phyloP scores from a whole-genome alignment of 2,797 vertebrate genomes.

The Vultur gryphus region DNA sequence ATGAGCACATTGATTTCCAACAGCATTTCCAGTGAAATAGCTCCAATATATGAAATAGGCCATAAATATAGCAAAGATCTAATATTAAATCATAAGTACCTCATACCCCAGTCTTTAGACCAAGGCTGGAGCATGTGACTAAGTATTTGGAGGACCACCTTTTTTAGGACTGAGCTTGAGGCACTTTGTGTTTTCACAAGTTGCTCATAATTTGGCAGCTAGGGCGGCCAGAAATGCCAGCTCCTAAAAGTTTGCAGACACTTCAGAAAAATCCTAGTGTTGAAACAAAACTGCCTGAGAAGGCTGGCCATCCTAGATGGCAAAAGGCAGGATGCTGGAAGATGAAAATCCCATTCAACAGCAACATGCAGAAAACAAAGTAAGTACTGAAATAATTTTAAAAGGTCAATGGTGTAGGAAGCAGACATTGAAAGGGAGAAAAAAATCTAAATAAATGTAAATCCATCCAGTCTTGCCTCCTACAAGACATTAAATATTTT shows the following conservation, averaged over 20 bases:
- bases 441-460: conserved; percentile 13
- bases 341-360: not conserved
- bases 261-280: not conserved
- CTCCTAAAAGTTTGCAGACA: not conserved
- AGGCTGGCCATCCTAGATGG: not conserved
- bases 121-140: not conserved
- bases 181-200: not conserved
- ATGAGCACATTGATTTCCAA: conserved; percentile 35
- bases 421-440: not conserved
- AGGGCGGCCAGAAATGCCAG: not conserved
- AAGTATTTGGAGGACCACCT: not conserved
- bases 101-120: not conserved
- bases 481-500: conserved; percentile 17
- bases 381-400: not conserved
- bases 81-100: not conserved
- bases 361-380: not conserved
- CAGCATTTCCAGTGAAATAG: conserved; percentile 9
- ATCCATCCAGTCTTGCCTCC: conserved; percentile 25
- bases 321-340: not conserved
- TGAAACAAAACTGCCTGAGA: not conserved
- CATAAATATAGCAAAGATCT: not conserved
- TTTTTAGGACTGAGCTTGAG: not conserved
- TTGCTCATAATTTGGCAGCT: not conserved
- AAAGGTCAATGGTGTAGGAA: conserved; percentile 13
- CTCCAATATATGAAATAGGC: not conserved